phyloP scores from a whole-genome alignment of 2,113 vertebrate species.

The Cebus imitator region DNA sequence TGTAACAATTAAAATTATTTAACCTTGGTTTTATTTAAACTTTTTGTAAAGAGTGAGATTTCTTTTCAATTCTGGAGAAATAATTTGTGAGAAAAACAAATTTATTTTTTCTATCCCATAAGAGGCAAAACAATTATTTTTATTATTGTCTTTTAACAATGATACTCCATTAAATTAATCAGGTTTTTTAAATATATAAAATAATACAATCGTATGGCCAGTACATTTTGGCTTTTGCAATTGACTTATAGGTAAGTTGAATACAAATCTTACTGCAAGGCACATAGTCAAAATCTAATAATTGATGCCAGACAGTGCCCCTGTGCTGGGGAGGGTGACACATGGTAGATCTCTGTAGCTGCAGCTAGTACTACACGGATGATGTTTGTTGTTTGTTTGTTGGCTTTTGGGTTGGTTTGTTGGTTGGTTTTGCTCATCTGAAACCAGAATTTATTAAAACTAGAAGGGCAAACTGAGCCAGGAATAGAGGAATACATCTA shows the following conservation, averaged over 20 bases:
- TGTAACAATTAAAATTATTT: not conserved
- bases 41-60: not conserved
- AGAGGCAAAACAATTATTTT: not conserved
- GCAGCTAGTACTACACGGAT: not conserved
- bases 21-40: not conserved
- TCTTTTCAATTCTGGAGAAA: not conserved
- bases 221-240: not conserved
- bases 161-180: not conserved
- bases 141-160: not conserved
- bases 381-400: not conserved
- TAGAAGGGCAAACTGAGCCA: not conserved
- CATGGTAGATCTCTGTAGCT: not conserved
- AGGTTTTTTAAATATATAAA: not conserved
- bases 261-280: not conserved
- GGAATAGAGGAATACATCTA: not conserved
- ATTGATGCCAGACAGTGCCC: not conserved
- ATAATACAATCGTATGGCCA: not conserved
- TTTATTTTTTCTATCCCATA: not conserved
- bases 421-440: not conserved
- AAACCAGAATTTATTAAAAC: not conserved
- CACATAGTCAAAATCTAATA: not conserved
- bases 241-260: not conserved
- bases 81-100: not conserved
- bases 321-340: rapidly evolving
- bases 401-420: not conserved